Percentiles rank a stretch among this genome's conserved stretches.
These are phyloP conservation scores for Podargus strigoides DNA, from an alignment of 2,797 vertebrate genomes.

Conservation along the genomic window DNA sequence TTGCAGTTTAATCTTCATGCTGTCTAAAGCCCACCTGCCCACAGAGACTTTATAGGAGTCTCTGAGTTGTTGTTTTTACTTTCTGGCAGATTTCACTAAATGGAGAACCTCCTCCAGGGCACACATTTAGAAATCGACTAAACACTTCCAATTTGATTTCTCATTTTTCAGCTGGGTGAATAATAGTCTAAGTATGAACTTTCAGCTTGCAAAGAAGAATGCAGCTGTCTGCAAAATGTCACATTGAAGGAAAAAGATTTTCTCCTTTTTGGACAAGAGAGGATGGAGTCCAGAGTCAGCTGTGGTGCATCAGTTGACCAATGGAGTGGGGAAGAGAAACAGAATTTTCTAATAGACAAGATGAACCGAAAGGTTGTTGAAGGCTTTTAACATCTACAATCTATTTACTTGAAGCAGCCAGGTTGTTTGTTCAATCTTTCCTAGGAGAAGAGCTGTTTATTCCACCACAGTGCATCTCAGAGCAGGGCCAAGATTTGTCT, in stretches of 20 bases:
- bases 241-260: background rate
- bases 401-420: background rate
- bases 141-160: conserved; percentile 49
- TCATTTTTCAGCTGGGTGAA: conserved; percentile 48
- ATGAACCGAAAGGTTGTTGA: background rate
- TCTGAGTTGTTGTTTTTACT: conserved; percentile 21
- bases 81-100: conserved; percentile 39
- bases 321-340: background rate
- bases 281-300: background rate
- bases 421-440: background rate
- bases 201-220: background rate
- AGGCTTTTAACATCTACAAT: background rate
- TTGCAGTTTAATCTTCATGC: conserved; percentile 11
- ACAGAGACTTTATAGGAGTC: background rate
- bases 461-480: background rate
- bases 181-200: conserved; percentile 27
- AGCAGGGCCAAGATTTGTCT: background rate
- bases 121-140: conserved; percentile 39
- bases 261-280: background rate
- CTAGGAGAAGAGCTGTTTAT: background rate
- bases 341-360: background rate
- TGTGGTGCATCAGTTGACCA: background rate
- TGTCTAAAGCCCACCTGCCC: conserved; percentile 29
- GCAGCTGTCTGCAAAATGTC: background rate
- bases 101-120: conserved; percentile 28